Percentiles rank a stretch among this genome's conserved stretches.
These are phyloP conservation scores for Andrena marginata DNA, from an alignment of 2,888 invertebrate species.

Conservation along the genomic window DNA sequence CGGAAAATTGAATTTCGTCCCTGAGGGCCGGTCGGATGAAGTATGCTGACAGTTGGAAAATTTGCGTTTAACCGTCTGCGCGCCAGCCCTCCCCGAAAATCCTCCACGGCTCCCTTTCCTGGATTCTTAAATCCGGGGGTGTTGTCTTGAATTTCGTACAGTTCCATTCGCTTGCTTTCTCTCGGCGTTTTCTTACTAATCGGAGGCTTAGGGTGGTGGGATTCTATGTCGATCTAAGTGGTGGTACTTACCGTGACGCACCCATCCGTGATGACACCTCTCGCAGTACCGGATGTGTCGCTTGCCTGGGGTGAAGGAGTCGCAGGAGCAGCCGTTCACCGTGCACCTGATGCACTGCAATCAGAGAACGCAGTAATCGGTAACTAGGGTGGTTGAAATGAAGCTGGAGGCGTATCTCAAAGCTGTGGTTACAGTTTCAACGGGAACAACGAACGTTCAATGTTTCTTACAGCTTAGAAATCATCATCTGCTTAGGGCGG, in stretches of 20 bases:
- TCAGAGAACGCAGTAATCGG: slow-evolving; percentile 12
- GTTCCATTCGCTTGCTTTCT: not conserved
- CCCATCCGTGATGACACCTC: slow-evolving; percentile 91
- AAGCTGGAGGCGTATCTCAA: not conserved
- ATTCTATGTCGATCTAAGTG: not conserved
- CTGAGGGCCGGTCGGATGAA: slow-evolving; percentile 81
- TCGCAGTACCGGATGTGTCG: slow-evolving; percentile 89
- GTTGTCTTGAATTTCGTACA: not conserved
- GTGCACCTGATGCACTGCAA: slow-evolving; percentile 89
- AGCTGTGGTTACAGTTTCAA: too few relatives aligned
- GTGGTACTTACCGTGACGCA: slow-evolving; percentile 89
- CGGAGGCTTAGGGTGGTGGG: too few relatives aligned
- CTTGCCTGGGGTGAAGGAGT: slow-evolving; percentile 90
- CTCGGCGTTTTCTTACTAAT: not conserved
- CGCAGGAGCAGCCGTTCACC: slow-evolving; percentile 88
- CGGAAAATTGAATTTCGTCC: slow-evolving; percentile 85
- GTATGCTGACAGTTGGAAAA: slow-evolving; percentile 82
- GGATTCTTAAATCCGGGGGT: slow-evolving; percentile 9
- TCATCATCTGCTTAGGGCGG: not conserved
- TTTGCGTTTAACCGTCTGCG: slow-evolving; percentile 72
- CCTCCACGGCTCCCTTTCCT: slow-evolving; percentile 35
- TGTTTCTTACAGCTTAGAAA: too few relatives aligned
- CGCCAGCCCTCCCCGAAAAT: slow-evolving; percentile 46
- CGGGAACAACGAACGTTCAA: not conserved
- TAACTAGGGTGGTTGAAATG: not conserved